Evolutionary conservation across 2,888 invertebrate genomes (phyloP).

Genomic region (Drosophila buzzatii): DNA sequence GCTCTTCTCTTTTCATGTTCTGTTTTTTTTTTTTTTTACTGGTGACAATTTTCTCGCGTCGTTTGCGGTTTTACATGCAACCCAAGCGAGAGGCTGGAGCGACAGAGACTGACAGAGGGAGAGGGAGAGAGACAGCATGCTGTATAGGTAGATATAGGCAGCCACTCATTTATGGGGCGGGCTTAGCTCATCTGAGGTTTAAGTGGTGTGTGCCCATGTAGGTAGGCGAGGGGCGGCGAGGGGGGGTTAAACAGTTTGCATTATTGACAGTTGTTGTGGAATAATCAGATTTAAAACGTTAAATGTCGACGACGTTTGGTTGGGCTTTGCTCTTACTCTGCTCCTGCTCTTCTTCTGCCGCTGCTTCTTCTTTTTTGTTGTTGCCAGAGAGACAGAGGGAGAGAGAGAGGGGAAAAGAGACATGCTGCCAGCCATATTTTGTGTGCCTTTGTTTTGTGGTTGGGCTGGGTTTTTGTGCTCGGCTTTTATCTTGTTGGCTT

Average conservation of each 20-base stretch:
- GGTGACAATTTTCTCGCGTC: conserved; percentile 79
- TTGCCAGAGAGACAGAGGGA: neutral
- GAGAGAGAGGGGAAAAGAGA: neutral
- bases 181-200: conserved; percentile 45
- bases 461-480: conserved; percentile 37
- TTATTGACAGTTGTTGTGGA: conserved; percentile 82
- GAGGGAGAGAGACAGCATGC: neutral
- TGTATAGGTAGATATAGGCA: conserved; percentile 9
- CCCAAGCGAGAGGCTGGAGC: conserved; percentile 1
- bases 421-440: conserved; percentile 57
- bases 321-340: conserved; percentile 24
- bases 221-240: neutral
- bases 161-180: conserved; percentile 51
- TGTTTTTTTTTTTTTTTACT: conserved; percentile 10
- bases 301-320: conserved; percentile 71
- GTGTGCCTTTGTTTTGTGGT: conserved; percentile 65
- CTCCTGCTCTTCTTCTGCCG: neutral
- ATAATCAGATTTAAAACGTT: conserved; percentile 82
- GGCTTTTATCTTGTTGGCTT: conserved; percentile 55
- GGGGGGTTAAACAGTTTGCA: conserved; percentile 57
- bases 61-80: conserved; percentile 67
- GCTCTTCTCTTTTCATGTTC: neutral
- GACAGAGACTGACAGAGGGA: no score
- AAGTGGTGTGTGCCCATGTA: conserved; percentile 14
- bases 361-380: neutral